A percentile compares a stretch with the other conserved stretches of the same genome.
Evolutionary conservation across 37 sponge, comb jelly and placozoan species (phyloP).

Genomic region (Axinella damicornis): DNA sequence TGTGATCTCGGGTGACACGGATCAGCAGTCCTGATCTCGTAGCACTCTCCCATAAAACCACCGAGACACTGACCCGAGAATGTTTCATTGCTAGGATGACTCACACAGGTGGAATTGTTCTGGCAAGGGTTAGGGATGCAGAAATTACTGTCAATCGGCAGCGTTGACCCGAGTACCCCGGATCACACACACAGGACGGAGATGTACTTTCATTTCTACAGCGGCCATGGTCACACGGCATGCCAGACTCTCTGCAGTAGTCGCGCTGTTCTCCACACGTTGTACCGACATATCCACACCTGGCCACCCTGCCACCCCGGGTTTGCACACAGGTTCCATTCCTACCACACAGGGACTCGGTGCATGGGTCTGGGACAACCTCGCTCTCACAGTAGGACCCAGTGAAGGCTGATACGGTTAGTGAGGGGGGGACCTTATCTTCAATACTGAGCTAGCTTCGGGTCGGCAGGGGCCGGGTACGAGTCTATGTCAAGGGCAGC

Average conservation of each 20-base stretch:
- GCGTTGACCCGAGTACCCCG: background rate
- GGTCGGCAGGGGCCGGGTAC: background rate
- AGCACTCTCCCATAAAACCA: too few relatives aligned
- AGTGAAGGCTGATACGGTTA: conserved; percentile 15
- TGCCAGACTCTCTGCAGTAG: conserved; percentile 3
- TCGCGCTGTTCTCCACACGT: conserved; percentile 16
- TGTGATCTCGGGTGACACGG: too few relatives aligned
- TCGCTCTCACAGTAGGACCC: conserved; percentile 33
- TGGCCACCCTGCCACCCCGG: background rate
- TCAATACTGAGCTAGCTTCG: too few relatives aligned
- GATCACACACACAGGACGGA: background rate
- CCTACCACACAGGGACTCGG: conserved; percentile 3
- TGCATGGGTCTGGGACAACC: too few relatives aligned
- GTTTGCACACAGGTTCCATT: conserved; percentile 7
- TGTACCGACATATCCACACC: conserved; percentile 21
- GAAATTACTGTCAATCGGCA: background rate
- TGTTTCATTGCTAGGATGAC: too few relatives aligned
- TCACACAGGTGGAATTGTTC: conserved; percentile 23
- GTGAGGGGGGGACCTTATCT: background rate
- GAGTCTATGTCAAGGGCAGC: background rate
- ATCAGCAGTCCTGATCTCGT: too few relatives aligned
- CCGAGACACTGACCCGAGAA: too few relatives aligned
- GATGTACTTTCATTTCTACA: conserved; percentile 5
- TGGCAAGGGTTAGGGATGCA: conserved; percentile 40
- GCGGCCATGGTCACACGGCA: conserved; percentile 4